Evolutionary conservation across 2,797 vertebrate genomes (phyloP).

Genomic region (Myripristis murdjan): DNA sequence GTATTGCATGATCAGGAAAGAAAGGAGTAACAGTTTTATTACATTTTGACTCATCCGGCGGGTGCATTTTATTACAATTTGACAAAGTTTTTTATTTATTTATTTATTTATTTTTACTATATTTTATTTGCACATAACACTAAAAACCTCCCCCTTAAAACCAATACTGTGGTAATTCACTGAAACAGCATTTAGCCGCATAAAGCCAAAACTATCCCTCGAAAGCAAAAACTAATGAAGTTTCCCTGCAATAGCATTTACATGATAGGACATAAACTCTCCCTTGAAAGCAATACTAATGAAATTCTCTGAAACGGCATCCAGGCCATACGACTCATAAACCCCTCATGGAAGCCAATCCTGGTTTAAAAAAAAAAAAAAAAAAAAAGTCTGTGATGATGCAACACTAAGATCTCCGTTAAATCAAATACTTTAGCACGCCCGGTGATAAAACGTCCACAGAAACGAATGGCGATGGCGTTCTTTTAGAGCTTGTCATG

Average conservation of each 20-base stretch:
- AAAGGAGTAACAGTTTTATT: slow-evolving; percentile 39
- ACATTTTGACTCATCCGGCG: slow-evolving; percentile 32
- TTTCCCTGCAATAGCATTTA: not conserved
- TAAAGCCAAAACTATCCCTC: slow-evolving; percentile 22
- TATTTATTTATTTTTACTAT: too few species aligned
- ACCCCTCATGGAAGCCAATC: not conserved
- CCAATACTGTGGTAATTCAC: slow-evolving; percentile 14
- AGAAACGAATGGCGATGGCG: not conserved
- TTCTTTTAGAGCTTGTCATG: slow-evolving; percentile 14
- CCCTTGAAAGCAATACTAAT: slow-evolving; percentile 34
- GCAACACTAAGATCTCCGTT: too few species aligned
- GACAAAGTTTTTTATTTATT: too few species aligned
- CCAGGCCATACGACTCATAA: not conserved
- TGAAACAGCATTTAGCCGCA: not conserved
- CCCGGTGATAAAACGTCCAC: not conserved
- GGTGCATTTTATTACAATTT: too few species aligned
- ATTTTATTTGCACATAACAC: slow-evolving; percentile 39
- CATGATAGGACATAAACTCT: slow-evolving; percentile 34
- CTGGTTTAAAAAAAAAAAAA: too few species aligned
- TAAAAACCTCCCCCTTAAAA: slow-evolving; percentile 23
- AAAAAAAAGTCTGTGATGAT: not conserved
- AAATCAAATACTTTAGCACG: too few species aligned
- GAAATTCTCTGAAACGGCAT: not conserved
- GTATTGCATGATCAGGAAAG: slow-evolving; percentile 28
- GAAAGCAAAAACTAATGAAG: slow-evolving; percentile 38